Conservation (phyloP, 2,797 vertebrate species). For the Pempheris klunzingeri region DNA sequence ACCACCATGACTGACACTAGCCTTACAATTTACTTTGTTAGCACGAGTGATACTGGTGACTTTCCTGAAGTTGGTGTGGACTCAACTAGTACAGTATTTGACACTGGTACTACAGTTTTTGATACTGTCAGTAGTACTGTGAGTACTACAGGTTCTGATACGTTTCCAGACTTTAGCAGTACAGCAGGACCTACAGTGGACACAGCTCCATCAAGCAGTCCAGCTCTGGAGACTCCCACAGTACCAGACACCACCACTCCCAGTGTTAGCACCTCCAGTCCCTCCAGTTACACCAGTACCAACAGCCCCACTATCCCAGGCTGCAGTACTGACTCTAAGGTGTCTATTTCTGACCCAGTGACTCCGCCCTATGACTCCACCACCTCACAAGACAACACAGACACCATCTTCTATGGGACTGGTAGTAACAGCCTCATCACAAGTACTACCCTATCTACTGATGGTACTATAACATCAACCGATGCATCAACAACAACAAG, state of each 20-base stretch:
- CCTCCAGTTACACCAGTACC: slow-evolving; percentile 18
- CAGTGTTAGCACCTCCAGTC: slow-evolving; percentile 23
- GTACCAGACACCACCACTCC: slow-evolving; percentile 11
- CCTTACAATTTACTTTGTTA: slow-evolving; percentile 1
- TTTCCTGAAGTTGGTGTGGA: slow-evolving; percentile 14
- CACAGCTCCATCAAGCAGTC: slow-evolving; percentile 9
- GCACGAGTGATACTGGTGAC: slow-evolving; percentile 6
- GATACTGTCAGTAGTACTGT: slow-evolving; percentile 19
- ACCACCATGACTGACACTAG: slow-evolving; percentile 18
- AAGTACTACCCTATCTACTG: slow-evolving; percentile 17
- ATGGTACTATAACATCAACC: slow-evolving; percentile 29
- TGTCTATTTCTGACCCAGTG: slow-evolving; percentile 60
- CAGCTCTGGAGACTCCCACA: slow-evolving; percentile 24
- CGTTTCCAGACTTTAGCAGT: slow-evolving; percentile 24
- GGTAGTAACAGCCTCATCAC: slow-evolving; percentile 19
- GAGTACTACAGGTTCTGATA: slow-evolving; percentile 16
- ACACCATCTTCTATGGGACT: slow-evolving; percentile 34
- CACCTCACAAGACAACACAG: slow-evolving; percentile 50
- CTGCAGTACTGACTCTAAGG: slow-evolving; percentile 37
- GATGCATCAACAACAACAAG: slow-evolving; percentile 20
- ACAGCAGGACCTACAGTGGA: slow-evolving; percentile 11
- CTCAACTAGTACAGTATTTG: slow-evolving; percentile 16
- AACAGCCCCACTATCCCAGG: slow-evolving; percentile 11
- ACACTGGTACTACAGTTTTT: slow-evolving; percentile 13
- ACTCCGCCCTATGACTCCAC: slow-evolving; percentile 51